Percentiles rank a stretch among this genome's conserved stretches.
These are phyloP conservation scores for Sinocyclocheilus anophthalmus DNA, from an alignment of 2,113 vertebrate species.

Conservation along the genomic window DNA sequence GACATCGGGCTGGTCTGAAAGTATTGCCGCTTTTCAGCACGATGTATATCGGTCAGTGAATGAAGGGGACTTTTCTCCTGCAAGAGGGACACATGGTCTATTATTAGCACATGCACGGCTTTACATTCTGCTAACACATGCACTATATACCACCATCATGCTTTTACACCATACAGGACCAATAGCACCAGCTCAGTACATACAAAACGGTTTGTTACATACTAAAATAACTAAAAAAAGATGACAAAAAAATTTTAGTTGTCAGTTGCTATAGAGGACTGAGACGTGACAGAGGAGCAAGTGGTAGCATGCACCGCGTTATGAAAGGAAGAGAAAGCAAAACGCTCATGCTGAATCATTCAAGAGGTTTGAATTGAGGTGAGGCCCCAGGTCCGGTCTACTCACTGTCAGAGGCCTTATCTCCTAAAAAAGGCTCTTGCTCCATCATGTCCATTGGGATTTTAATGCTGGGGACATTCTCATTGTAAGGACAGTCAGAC, in stretches of 20 bases:
- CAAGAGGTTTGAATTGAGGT: neutral
- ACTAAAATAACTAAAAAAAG: neutral
- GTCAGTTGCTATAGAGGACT: too few species aligned
- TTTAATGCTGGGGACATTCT: slow-evolving; percentile 98
- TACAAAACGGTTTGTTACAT: neutral
- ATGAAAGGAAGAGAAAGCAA: slow-evolving; percentile 16
- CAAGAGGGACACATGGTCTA: neutral
- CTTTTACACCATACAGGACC: neutral
- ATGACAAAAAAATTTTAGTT: too few species aligned
- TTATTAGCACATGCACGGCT: neutral
- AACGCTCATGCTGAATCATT: neutral
- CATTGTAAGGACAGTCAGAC: slow-evolving; percentile 96
- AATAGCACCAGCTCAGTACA: neutral
- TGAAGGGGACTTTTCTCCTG: slow-evolving; percentile 90
- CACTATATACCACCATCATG: neutral
- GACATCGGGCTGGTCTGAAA: slow-evolving; percentile 81
- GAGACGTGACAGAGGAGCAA: slow-evolving; percentile 15
- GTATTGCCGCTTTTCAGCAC: slow-evolving; percentile 90
- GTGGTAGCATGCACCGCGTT: slow-evolving; percentile 14
- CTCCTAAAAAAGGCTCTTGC: slow-evolving; percentile 96
- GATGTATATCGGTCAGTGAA: slow-evolving; percentile 94
- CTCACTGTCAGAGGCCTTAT: slow-evolving; percentile 96
- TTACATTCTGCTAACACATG: neutral
- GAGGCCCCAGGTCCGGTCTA: slow-evolving; percentile 74
- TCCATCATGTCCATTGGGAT: slow-evolving; percentile 99